phyloP scores from a whole-genome alignment of 1,140 invertebrate genomes.

The Papilio aristodemus region DNA sequence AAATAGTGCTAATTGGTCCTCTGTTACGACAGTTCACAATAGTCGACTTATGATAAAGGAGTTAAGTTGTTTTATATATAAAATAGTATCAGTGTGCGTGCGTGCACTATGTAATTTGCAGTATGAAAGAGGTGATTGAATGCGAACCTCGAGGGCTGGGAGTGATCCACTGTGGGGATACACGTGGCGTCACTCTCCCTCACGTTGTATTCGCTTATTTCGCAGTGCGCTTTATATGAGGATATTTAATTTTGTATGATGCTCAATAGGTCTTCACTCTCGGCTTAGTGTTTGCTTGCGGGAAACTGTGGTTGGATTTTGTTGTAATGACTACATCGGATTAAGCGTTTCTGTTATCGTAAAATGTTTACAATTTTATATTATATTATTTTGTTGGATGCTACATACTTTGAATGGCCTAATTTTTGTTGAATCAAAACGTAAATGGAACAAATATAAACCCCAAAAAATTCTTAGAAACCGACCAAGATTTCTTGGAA shows the following conservation, averaged over 20 bases:
- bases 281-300: background rate
- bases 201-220: constrained; percentile 32
- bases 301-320: background rate
- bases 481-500: constrained; percentile 43
- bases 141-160: background rate
- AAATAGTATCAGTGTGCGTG: background rate
- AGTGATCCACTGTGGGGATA: background rate
- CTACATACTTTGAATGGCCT: no score
- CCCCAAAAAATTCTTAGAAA: constrained; percentile 47
- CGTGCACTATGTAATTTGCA: background rate
- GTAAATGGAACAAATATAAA: background rate
- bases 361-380: no score
- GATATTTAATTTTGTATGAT: background rate
- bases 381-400: no score
- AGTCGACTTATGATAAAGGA: background rate
- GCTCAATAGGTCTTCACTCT: background rate
- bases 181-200: background rate
- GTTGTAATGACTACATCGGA: no score
- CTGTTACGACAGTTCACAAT: background rate
- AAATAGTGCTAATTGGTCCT: no score
- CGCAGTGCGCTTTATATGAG: constrained; percentile 23
- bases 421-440: no score
- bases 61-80: background rate
- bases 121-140: background rate
- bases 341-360: no score